phyloP scores from a whole-genome alignment of 2,113 vertebrate species.

The Ophiodon elongatus region DNA sequence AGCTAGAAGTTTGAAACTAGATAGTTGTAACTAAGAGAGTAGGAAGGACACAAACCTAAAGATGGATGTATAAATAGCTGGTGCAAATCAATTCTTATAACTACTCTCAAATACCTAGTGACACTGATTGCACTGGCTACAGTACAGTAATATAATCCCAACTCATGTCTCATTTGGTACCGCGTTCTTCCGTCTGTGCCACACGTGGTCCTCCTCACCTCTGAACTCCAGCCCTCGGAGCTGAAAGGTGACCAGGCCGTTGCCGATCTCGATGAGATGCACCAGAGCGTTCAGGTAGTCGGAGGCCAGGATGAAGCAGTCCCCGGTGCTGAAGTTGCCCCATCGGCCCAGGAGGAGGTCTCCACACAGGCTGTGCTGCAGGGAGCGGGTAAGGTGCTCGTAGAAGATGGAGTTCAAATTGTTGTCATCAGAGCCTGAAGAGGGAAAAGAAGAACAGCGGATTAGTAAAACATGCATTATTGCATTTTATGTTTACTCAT shows the following conservation, averaged over 20 bases:
- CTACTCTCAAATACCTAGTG: not conserved
- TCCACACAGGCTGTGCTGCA: constrained; percentile 93
- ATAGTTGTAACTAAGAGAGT: not conserved
- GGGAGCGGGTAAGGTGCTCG: constrained; percentile 91
- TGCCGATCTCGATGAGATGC: constrained; percentile 93
- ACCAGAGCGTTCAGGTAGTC: constrained; percentile 95
- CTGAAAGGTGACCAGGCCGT: constrained; percentile 93
- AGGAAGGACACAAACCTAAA: not conserved
- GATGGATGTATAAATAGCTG: not conserved
- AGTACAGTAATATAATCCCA: not conserved
- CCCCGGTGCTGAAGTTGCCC: constrained; percentile 91
- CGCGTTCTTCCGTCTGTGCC: not conserved
- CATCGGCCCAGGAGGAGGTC: constrained; percentile 92
- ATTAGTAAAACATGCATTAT: not conserved
- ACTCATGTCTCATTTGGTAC: not conserved
- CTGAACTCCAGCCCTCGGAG: constrained; percentile 92
- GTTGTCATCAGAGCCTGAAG: constrained; percentile 91
- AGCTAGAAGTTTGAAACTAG: not conserved
- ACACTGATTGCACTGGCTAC: not conserved
- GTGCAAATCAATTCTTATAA: not conserved
- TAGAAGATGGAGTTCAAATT: constrained; percentile 95
- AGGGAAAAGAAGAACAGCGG: not conserved
- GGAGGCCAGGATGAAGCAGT: constrained; percentile 93
- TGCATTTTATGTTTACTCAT: not conserved
- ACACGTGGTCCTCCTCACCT: constrained; percentile 79